A percentile compares a stretch with the other conserved stretches of the same genome.
These are phyloP conservation scores for Chlorops oryzae DNA, from an alignment of 1,140 invertebrate genomes.

Conservation along the genomic window DNA sequence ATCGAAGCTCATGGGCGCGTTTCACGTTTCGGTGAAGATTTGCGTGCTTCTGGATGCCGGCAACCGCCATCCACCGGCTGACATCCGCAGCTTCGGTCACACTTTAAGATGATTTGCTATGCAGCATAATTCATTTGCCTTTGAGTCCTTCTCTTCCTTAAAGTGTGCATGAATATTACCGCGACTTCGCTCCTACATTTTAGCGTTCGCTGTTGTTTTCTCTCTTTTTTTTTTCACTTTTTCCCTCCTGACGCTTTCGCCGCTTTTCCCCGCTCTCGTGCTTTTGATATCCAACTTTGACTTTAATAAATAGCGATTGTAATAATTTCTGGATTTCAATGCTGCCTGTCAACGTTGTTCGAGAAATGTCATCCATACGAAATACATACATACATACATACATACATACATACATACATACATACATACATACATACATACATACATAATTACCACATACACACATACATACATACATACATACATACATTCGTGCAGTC, in stretches of 20 bases:
- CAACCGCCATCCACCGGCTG: neutral
- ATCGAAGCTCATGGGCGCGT: slow-evolving; percentile 11
- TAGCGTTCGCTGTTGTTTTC: no score
- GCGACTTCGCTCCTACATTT: no score
- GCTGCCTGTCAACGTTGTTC: slow-evolving; percentile 27
- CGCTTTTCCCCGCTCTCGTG: slow-evolving; percentile 5
- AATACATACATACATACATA: no score
- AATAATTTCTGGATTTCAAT: slow-evolving; percentile 48
- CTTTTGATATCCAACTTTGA: no score
- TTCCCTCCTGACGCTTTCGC: neutral
- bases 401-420: no score
- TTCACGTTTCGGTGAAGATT: neutral
- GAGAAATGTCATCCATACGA: no score
- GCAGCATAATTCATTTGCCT: slow-evolving; percentile 41
- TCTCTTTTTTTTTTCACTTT: slow-evolving; percentile 2
- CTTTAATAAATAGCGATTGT: slow-evolving; percentile 26
- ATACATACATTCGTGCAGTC: no score
- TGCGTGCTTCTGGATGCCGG: neutral
- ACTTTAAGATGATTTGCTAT: slow-evolving; percentile 46
- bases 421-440: no score
- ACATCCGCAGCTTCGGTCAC: slow-evolving; percentile 10
- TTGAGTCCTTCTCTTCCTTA: no score
- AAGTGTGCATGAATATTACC: no score
- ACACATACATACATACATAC: no score
- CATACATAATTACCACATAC: no score